A percentile compares a stretch with the other conserved stretches of the same genome.
Conservation (phyloP, 2,888 invertebrate species). For the Vesta saturnalis region DNA sequence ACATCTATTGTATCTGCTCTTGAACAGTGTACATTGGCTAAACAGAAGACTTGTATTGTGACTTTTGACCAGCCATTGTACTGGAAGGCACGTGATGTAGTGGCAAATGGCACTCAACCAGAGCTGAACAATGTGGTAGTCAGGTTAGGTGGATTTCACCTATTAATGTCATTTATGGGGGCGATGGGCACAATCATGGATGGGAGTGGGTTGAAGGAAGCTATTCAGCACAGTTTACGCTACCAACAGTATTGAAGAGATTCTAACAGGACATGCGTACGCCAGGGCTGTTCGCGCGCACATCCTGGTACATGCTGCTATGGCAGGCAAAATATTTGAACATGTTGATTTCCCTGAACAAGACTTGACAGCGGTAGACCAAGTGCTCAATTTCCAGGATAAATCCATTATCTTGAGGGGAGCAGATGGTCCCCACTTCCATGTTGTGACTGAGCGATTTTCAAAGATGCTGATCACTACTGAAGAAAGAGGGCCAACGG, state of each 20-base stretch:
- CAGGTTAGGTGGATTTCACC: not conserved
- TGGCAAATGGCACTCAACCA: not conserved
- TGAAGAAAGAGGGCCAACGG: too few species aligned
- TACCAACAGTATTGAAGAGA: too few species aligned
- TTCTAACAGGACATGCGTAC: too few species aligned
- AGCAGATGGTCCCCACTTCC: too few species aligned
- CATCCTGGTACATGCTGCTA: not conserved
- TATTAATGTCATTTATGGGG: not conserved
- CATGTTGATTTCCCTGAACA: not conserved
- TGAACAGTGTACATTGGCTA: not conserved
- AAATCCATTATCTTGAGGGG: not conserved
- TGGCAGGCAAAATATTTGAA: not conserved
- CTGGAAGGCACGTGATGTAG: slow-evolving; percentile 18
- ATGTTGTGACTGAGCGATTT: too few species aligned
- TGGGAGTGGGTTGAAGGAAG: not conserved
- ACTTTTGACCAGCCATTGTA: slow-evolving; percentile 18
- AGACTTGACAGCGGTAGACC: not conserved
- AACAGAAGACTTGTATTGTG: slow-evolving; percentile 2
- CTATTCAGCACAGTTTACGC: not conserved
- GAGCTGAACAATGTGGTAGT: slow-evolving; percentile 4
- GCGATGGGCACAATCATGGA: slow-evolving; percentile 5
- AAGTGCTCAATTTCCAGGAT: not conserved
- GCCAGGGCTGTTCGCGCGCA: too few species aligned
- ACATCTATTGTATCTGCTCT: too few species aligned
- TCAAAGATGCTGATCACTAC: too few species aligned